Evolutionary conservation across 2,113 vertebrate genomes (phyloP), one percentile per base, ranked within the genome.

Genomic region (Rhinopomastus cyanomelas): DNA sequence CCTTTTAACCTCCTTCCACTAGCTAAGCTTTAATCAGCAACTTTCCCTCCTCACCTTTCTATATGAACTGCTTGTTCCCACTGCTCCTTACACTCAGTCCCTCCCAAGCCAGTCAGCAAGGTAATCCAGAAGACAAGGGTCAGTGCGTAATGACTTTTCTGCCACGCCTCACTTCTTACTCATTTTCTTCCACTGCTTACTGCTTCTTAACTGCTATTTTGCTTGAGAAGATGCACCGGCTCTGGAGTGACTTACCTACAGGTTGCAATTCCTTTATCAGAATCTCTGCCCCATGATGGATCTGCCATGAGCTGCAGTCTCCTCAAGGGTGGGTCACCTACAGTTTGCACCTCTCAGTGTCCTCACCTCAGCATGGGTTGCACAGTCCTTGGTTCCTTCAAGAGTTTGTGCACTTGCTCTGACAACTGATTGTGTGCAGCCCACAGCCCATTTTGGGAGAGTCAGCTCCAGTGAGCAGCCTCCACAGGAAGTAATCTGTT

Each of bases 341-440:
- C 1, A 18, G 23, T 15, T 34, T 30, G 12, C 11, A 30, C 34
- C 5, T 11, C 44, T 20, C 14, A 11, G 34, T 4, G 27, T 7
- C 25, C 11, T 42, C 19, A 15, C 5, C 3, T 8, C 49, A 51
- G 25, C 15, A 72, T 0, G 4, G 17, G 15, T 3, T 51, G n/a
- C 19, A 15, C 20, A 37, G 42, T 23, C 4, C 2, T 6, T n/a
- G 69, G 39, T 26, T 12, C 23, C 22, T 79, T 52, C 19, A 83
- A 7, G 5, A 18, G 3, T 27, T 52, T 8, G 3, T 25, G 15
- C 12, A 56, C 30, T 29, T 62, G 21, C 23, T 32, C 48, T 44
- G 22, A 5, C 14, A 42, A 15, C 5, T 12, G 22, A 12, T 53
- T 19, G 21, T 12, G 9, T 16, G 16, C 16, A 55, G 57, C 26